These are phyloP conservation scores for Lepidocyrtoides sp. DNA, from an alignment of 2,888 invertebrate species.

Conservation along the genomic window DNA sequence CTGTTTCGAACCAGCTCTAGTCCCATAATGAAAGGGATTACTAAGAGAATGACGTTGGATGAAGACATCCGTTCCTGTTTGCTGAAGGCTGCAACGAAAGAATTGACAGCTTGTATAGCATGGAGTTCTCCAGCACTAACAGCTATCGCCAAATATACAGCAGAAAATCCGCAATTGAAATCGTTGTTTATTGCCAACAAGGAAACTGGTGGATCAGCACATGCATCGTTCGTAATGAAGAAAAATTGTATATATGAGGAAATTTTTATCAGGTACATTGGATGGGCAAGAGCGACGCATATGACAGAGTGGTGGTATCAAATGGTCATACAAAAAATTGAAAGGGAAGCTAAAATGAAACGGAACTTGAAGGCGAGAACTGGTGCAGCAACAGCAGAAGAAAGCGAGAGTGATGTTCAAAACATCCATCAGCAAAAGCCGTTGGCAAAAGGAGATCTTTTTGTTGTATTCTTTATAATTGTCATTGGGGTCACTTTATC, in stretches of 20 bases:
- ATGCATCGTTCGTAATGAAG: not conserved
- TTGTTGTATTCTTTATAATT: constrained; percentile 2
- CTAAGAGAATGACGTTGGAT: constrained; percentile 34
- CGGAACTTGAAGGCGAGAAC: not conserved
- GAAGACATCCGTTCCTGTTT: not conserved
- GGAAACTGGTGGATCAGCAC: not conserved
- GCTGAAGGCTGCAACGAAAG: not conserved
- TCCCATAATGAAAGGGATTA: constrained; percentile 48
- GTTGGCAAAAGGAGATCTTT: not conserved
- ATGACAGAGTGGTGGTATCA: constrained; percentile 24
- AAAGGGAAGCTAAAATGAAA: constrained; percentile 2
- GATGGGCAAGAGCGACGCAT: not conserved
- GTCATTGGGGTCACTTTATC: not conserved
- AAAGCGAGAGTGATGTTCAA: not conserved
- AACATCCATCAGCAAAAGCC: not conserved
- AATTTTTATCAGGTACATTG: constrained; percentile 16
- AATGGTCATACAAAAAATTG: not conserved
- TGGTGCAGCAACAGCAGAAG: not conserved
- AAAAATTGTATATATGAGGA: constrained; percentile 46
- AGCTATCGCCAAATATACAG: not conserved
- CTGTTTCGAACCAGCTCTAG: constrained; percentile 41
- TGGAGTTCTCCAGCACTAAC: not conserved
- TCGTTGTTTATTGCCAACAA: not conserved
- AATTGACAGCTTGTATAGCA: not conserved
- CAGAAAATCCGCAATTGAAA: not conserved